A percentile compares a stretch with the other conserved stretches of the same genome.
Evolutionary conservation across 1,140 invertebrate genomes (phyloP).

Genomic region (Rhyzopertha dominica): DNA sequence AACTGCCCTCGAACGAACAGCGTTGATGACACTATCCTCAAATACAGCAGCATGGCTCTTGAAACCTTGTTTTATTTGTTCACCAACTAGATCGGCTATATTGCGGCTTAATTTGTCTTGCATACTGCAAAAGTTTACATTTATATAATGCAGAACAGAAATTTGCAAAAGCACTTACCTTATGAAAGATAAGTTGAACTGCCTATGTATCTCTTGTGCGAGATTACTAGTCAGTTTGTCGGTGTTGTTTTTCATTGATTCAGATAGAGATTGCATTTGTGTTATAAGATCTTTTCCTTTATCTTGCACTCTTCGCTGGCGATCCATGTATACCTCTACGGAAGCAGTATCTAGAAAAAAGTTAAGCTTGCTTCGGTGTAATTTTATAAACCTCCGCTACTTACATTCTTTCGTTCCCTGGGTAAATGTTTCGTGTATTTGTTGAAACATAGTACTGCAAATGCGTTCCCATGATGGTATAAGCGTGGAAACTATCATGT

Average conservation of each 20-base stretch:
- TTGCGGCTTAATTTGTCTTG: slow-evolving; percentile 39
- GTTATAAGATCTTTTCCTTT: slow-evolving; percentile 40
- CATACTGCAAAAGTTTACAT: slow-evolving; percentile 35
- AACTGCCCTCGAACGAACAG: slow-evolving; percentile 62
- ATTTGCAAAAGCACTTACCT: slow-evolving; percentile 28
- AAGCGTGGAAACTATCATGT: slow-evolving; percentile 66
- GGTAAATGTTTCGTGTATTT: slow-evolving; percentile 81
- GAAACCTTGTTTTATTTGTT: slow-evolving; percentile 55
- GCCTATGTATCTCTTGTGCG: slow-evolving; percentile 37
- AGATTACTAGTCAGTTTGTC: slow-evolving; percentile 36
- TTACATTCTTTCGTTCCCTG: slow-evolving; percentile 85
- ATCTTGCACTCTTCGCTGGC: slow-evolving; percentile 39
- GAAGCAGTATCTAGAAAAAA: slow-evolving; percentile 40
- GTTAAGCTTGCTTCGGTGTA: slow-evolving; percentile 11
- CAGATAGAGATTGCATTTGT: slow-evolving; percentile 42
- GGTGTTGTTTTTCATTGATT: slow-evolving; percentile 36
- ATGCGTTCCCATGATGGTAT: slow-evolving; percentile 81
- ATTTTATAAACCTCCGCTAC: slow-evolving; percentile 35
- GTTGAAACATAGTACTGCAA: slow-evolving; percentile 77
- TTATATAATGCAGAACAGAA: neutral
- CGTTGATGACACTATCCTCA: slow-evolving; percentile 53
- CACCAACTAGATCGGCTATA: slow-evolving; percentile 47
- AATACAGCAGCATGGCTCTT: slow-evolving; percentile 55
- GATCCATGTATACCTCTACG: slow-evolving; percentile 42
- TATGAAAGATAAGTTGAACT: slow-evolving; percentile 35